Evolutionary conservation across 1,140 invertebrate species (phyloP), one percentile per base, ranked within the genome.

Genomic region (Drosophila suzukii): DNA sequence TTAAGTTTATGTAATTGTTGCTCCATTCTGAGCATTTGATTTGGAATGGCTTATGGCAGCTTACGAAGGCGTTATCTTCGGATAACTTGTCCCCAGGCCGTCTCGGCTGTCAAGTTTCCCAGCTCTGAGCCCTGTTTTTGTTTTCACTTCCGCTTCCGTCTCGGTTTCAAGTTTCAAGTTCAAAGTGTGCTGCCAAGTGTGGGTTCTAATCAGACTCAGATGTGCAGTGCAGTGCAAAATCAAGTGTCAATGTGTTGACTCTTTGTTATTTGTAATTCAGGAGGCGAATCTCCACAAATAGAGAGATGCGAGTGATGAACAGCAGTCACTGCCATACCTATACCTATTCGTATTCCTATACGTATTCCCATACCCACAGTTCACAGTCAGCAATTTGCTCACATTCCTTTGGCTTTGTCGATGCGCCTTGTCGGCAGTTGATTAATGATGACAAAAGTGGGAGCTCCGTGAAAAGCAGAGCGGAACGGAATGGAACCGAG

Each of bases 1-100:
- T 86, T 86, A 88, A 79, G 79, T 86, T 88, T 88, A 86, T 86
- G 83, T 88, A 86, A 86, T 86, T 86, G 78, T 81, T 82, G 71
- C 62, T 86, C 67, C 83, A 76, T 63, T 78, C 41, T 43, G 36
- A 61, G 72, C 68, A 70, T 78, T 78, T 85, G 81, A 85, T 85
- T 85, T 71, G 43, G 58, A 72, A 86, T 78, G 78, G 60, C 77
- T 67, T 78, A 67, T 72, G 75, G 78, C 81, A 71, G 57, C 70
- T 86, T 78, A 77, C 44, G 53, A 49, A 63, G 80, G 71, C 60
- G 76, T 84, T 84, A 66, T 60, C 68, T 70, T 58, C 8, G 36
- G 20, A 71, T 58, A 72, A 71, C 68, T 71, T 71, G 36, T 50
- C 53, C 53, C 68, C 50, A 10, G 65, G 65, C 27, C 44, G 65